Evolutionary conservation across 2,888 invertebrate genomes (phyloP), one percentile per base, ranked within the genome.

Genomic region (Cheilosia impressa): DNA sequence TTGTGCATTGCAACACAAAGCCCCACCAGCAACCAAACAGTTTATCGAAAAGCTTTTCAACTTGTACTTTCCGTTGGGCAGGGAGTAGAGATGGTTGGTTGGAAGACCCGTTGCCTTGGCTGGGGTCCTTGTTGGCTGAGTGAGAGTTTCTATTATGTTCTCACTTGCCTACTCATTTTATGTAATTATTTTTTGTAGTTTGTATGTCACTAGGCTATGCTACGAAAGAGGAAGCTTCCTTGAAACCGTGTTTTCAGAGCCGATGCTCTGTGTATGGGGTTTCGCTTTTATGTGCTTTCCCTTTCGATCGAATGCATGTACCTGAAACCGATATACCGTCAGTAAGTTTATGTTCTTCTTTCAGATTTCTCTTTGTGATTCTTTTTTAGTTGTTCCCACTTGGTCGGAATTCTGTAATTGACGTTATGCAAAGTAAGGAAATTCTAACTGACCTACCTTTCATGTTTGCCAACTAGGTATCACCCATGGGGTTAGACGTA

Each of bases 41-140:
- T 62, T 55, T 52, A 78, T 78, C 50, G 78, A 34, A 78, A 71
- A 78, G 78, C 78, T 78, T 63, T 78, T 63, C 47, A 78, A 57
- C 55, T 71, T 63, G 57, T 31, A 24, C 50, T 78, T 78, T 63
- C 27, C 50, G 38, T 63, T 63, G 2, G 55, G 10, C 24, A 7
- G 50, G 45, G 15, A 47, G 34, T 38, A 41, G 19, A 9, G 53
- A 24, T 50, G 50, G 17, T 57, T 55, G 43, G 43, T 43, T 71
- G 63, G 22, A 78, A 63, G 55, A 31, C 19, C 47, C n/a, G 55
- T 77, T 68, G 22, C 68, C 58, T 58, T 60, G 10, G 31, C 45
- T 69, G 52, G 24, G 55, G 55, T 69, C 77, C 41, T 62, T 63
- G 57, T 41, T 78, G 71, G n/a, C 63, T 27, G 57, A 71, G 57